These are phyloP conservation scores for Drosophila nr. fundita DNA, from an alignment of 2,888 invertebrate genomes.

Conservation along the genomic window DNA sequence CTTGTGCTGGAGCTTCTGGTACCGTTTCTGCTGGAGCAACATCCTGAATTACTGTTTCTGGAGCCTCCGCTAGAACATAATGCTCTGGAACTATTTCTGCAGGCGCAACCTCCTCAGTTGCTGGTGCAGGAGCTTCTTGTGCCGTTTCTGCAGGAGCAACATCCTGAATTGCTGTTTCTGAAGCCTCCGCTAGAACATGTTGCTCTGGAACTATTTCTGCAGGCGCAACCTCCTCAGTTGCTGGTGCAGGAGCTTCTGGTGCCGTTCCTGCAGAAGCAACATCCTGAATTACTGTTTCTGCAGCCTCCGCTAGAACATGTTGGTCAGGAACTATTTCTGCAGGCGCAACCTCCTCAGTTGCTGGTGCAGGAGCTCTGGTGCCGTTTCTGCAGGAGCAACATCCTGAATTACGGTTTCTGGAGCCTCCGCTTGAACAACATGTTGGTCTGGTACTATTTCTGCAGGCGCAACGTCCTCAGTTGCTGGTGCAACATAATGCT, in stretches of 20 bases:
- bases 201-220: not conserved
- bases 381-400: too few species aligned
- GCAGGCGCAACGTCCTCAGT: not conserved
- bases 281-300: too few species aligned
- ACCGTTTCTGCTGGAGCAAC: not conserved
- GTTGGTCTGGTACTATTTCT: not conserved
- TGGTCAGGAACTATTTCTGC: not conserved
- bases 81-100: not conserved
- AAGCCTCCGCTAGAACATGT: not conserved
- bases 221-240: not conserved
- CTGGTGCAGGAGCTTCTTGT: too few species aligned
- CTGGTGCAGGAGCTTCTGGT: too few species aligned
- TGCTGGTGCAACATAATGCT: too few species aligned
- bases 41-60: not conserved
- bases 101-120: not conserved
- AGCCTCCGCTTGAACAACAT: not conserved
- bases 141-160: too few species aligned
- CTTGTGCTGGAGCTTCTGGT: too few species aligned
- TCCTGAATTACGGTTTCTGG: not conserved
- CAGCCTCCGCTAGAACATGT: too few species aligned
- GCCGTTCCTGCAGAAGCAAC: too few species aligned
- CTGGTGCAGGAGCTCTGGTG: too few species aligned
- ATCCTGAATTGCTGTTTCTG: not conserved
- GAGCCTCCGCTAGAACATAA: not conserved
- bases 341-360: too few species aligned